Evolutionary conservation across 2,113 vertebrate genomes (phyloP).

Genomic region (Leuciscus idus): DNA sequence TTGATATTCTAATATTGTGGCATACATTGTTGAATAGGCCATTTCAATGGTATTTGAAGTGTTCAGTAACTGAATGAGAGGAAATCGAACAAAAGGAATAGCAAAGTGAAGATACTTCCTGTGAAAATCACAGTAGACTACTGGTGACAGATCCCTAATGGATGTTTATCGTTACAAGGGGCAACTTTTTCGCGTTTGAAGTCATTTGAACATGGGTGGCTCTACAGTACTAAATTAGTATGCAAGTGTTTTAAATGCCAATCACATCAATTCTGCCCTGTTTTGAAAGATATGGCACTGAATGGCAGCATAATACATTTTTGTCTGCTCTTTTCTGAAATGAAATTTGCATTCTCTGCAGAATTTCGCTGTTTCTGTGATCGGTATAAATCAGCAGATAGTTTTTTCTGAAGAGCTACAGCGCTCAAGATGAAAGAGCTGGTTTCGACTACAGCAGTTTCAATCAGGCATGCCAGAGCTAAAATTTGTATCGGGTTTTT

Average conservation of each 20-base stretch:
- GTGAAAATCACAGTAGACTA: neutral
- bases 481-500: slow-evolving; percentile 55
- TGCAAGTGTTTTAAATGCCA: neutral
- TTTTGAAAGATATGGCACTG: neutral
- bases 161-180: neutral
- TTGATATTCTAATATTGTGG: neutral
- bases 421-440: slow-evolving; percentile 84
- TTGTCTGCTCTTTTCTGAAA: neutral
- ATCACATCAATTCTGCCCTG: neutral
- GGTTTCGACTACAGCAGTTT: slow-evolving; percentile 81
- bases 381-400: neutral
- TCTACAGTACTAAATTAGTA: neutral
- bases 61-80: slow-evolving; percentile 30
- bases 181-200: neutral
- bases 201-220: neutral
- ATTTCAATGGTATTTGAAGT: neutral
- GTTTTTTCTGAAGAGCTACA: slow-evolving; percentile 43
- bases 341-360: neutral
- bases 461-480: slow-evolving; percentile 83
- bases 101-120: slow-evolving; percentile 1
- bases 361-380: neutral
- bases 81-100: neutral
- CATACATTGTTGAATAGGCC: neutral
- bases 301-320: neutral
- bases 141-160: neutral